Evolutionary conservation across 2,113 vertebrate species (phyloP).

Genomic region (Ifrita kowaldi): DNA sequence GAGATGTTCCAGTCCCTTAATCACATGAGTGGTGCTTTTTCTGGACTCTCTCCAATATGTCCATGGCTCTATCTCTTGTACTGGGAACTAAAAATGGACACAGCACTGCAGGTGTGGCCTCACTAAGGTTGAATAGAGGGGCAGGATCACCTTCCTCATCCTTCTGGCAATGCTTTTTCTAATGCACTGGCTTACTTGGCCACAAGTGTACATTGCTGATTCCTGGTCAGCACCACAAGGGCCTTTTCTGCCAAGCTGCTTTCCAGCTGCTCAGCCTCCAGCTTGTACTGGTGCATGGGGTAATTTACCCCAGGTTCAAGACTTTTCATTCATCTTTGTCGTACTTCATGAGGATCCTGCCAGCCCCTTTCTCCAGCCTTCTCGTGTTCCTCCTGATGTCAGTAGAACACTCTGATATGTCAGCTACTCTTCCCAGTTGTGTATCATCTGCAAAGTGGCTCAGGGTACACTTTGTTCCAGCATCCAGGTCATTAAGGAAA

Average conservation of each 20-base stretch:
- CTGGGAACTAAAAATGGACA: background rate
- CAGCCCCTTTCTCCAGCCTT: background rate
- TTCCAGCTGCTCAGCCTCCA: background rate
- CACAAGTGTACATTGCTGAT: background rate
- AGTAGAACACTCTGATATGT: background rate
- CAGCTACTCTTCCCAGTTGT: background rate
- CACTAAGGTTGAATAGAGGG: background rate
- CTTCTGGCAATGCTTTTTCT: background rate
- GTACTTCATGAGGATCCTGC: background rate
- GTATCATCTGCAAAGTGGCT: background rate
- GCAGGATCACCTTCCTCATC: background rate
- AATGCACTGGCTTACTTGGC: background rate
- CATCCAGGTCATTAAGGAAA: background rate
- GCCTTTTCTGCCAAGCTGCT: background rate
- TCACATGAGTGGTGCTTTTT: background rate
- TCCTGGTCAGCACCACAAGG: background rate
- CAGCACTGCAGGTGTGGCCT: background rate
- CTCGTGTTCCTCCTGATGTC: background rate
- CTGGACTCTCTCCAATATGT: background rate
- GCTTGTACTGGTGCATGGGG: background rate
- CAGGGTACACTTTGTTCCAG: background rate
- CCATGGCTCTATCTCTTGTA: background rate
- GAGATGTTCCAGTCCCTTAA: background rate
- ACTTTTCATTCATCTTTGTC: background rate
- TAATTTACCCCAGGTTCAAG: background rate